Conservation (phyloP, 2,797 vertebrate genomes). For the Acanthurus tractus region DNA sequence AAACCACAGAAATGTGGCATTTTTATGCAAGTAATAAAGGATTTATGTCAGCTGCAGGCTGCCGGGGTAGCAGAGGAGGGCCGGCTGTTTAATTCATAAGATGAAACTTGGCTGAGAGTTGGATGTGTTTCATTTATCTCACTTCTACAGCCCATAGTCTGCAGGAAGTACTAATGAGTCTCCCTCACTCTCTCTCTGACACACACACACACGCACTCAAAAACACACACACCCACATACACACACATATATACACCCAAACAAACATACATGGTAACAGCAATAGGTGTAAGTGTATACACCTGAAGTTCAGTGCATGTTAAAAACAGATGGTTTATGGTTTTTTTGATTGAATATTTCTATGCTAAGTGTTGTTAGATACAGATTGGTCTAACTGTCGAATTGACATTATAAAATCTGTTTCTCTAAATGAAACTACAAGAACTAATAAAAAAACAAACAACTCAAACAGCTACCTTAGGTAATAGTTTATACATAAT, state of each 20-base stretch:
- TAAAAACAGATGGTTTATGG: too few species aligned
- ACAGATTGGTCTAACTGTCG: too few species aligned
- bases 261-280: neutral
- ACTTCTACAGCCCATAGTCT: slow-evolving; percentile 49
- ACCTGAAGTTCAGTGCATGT: neutral
- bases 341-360: too few species aligned
- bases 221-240: neutral
- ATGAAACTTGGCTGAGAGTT: slow-evolving; percentile 63
- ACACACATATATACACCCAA: too few species aligned
- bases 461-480: too few species aligned
- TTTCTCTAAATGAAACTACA: too few species aligned
- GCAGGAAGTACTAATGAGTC: slow-evolving; percentile 47
- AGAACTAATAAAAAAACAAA: too few species aligned
- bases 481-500: too few species aligned
- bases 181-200: neutral
- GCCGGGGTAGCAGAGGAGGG: slow-evolving; percentile 44
- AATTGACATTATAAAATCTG: too few species aligned
- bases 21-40: slow-evolving; percentile 66
- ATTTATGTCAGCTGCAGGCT: slow-evolving; percentile 62
- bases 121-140: slow-evolving; percentile 67
- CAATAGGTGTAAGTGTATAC: neutral
- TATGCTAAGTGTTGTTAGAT: too few species aligned
- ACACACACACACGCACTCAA: too few species aligned
- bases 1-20: slow-evolving; percentile 41
- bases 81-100: slow-evolving; percentile 64